These are phyloP conservation scores for Haliclystus octoradiatus DNA, from an alignment of 30 jellyfish, hydroid and myxozoan genomes.

Conservation along the genomic window DNA sequence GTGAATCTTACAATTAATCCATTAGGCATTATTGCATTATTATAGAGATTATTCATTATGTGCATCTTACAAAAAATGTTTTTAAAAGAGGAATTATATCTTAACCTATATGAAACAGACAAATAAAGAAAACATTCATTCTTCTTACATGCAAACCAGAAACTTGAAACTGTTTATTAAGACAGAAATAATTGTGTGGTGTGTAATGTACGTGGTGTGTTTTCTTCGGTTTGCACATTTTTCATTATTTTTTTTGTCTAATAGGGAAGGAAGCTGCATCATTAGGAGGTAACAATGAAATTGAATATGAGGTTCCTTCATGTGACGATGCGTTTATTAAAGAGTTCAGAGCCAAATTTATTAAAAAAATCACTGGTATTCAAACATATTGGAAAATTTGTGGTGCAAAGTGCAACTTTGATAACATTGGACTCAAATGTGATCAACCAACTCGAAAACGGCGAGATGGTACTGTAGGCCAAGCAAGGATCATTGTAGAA, in stretches of 20 bases:
- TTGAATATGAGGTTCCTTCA: constrained; percentile 31
- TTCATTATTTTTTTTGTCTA: not conserved
- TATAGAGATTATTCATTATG: no score
- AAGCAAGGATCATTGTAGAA: constrained; percentile 16
- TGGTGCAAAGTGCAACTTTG: constrained; percentile 69
- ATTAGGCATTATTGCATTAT: no score
- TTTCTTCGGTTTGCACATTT: no score
- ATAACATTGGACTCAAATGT: constrained; percentile 38
- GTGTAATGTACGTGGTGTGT: no score
- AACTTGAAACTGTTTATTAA: no score
- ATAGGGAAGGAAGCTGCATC: constrained; percentile 35
- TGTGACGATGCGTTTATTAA: constrained; percentile 48
- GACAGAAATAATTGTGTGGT: no score
- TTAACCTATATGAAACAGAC: no score
- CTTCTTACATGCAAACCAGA: no score
- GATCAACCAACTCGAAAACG: constrained; percentile 46
- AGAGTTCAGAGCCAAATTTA: constrained; percentile 28
- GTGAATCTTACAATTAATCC: not conserved
- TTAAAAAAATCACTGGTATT: constrained; percentile 5
- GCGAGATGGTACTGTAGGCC: constrained; percentile 35
- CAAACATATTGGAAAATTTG: constrained; percentile 55
- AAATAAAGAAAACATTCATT: no score
- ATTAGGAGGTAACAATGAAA: constrained; percentile 15
- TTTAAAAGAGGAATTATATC: no score
- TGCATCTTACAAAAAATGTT: no score